Conservation (phyloP, 2,888 invertebrate genomes). For the Scelioninae gen. 2 region DNA sequence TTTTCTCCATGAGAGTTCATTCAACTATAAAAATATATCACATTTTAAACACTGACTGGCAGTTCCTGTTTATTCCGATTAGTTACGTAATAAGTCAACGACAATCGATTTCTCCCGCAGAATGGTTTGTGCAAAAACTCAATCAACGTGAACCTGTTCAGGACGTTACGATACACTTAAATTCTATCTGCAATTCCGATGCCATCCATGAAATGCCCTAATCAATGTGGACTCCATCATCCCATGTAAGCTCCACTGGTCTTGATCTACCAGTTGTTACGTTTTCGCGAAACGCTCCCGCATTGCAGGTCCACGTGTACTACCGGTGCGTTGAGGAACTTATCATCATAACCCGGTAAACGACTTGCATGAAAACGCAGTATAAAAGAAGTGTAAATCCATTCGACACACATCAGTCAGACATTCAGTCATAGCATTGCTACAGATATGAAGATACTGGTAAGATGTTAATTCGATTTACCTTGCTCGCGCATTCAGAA, state of each 20-base stretch:
- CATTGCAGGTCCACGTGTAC: conserved; percentile 11
- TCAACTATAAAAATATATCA: conserved; percentile 1
- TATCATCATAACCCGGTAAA: conserved; percentile 44
- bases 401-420: conserved; percentile 45
- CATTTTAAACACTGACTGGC: neutral
- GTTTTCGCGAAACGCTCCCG: conserved; percentile 14
- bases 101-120: conserved; percentile 46
- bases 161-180: conserved; percentile 37
- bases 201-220: conserved; percentile 39
- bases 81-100: conserved; percentile 27
- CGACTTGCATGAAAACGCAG: conserved; percentile 39
- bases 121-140: conserved; percentile 36
- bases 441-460: conserved; percentile 53
- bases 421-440: conserved; percentile 36
- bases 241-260: conserved; percentile 46
- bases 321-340: conserved; percentile 16
- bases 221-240: conserved; percentile 34
- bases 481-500: too few relatives aligned
- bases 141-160: conserved; percentile 42
- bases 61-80: conserved; percentile 26
- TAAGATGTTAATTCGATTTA: conserved; percentile 37
- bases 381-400: conserved; percentile 51
- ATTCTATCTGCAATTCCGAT: conserved; percentile 41
- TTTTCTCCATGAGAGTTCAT: too few relatives aligned
- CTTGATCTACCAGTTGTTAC: conserved; percentile 54